A percentile compares a stretch with the other conserved stretches of the same genome.
phyloP scores from a whole-genome alignment of 2,113 vertebrate species.

The Clarias batrachus region DNA sequence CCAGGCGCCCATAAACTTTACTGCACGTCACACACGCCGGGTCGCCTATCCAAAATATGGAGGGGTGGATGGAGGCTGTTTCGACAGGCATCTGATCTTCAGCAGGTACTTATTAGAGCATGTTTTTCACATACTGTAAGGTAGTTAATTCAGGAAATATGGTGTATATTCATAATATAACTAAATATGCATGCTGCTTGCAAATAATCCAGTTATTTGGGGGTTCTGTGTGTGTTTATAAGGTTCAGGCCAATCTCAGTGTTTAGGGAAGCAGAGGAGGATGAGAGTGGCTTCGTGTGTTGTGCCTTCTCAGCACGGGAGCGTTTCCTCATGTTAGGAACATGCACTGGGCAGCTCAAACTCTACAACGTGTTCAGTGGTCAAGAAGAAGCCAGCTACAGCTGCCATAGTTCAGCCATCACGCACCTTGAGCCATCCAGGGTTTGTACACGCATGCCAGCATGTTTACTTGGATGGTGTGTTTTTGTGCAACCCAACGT shows the following conservation, averaged over 20 bases:
- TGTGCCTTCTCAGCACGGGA: conserved; percentile 97
- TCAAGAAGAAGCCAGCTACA: conserved; percentile 97
- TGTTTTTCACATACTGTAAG: not conserved
- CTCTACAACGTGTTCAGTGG: conserved; percentile 98
- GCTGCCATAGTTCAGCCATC: conserved; percentile 95
- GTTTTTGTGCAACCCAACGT: not conserved
- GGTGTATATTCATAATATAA: not conserved
- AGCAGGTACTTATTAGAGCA: conserved; percentile 81
- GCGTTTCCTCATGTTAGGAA: conserved; percentile 96
- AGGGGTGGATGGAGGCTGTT: conserved; percentile 96
- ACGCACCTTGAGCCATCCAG: conserved; percentile 95
- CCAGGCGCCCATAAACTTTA: conserved; percentile 95
- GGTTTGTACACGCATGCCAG: conserved; percentile 65
- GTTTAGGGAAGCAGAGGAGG: conserved; percentile 96
- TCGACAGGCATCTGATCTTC: conserved; percentile 98
- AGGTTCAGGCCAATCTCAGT: conserved; percentile 98
- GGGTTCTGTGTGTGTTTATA: not conserved
- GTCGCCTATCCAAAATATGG: conserved; percentile 96
- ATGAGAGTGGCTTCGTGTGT: conserved; percentile 96
- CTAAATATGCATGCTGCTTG: not conserved
- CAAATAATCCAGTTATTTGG: not conserved
- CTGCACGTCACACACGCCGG: conserved; percentile 88
- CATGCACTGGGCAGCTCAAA: conserved; percentile 93
- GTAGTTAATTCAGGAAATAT: not conserved
- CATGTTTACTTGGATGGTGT: not conserved